These are phyloP conservation scores for Calyptommatus sinebrachiatus DNA, from an alignment of 2,113 vertebrate genomes.

Conservation along the genomic window DNA sequence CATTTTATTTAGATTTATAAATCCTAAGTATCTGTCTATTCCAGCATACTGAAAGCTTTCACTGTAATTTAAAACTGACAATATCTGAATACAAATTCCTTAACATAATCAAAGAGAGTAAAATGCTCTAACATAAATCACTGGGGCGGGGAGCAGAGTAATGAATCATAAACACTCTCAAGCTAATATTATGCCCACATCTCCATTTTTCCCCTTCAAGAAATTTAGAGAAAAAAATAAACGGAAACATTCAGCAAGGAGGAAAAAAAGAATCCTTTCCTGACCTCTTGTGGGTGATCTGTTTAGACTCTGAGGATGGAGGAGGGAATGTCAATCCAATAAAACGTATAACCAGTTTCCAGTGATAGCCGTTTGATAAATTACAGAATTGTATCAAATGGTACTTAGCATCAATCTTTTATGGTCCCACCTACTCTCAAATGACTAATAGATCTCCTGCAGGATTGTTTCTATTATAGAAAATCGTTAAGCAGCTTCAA, in stretches of 20 bases:
- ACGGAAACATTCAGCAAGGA: neutral
- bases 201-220: neutral
- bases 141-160: neutral
- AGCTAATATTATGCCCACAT: neutral
- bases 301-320: constrained; percentile 2
- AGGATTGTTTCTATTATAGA: constrained; percentile 4
- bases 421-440: constrained; percentile 10
- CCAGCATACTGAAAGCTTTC: constrained; percentile 17
- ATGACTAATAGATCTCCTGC: constrained; percentile 13
- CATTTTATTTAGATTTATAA: constrained; percentile 17
- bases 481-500: constrained; percentile 29
- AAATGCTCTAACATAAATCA: neutral
- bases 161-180: neutral
- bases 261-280: neutral
- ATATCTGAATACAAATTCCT: constrained; percentile 27
- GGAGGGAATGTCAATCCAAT: neutral
- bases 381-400: constrained; percentile 8
- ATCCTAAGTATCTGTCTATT: neutral
- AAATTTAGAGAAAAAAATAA: neutral
- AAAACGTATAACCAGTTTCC: neutral
- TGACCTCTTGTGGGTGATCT: constrained; percentile 8
- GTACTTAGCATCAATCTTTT: constrained; percentile 10
- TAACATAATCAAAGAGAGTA: constrained; percentile 24
- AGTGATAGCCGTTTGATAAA: neutral
- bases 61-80: neutral